Evolutionary conservation across 2,113 vertebrate species (phyloP).

Genomic region (Tragelaphus buxtoni): DNA sequence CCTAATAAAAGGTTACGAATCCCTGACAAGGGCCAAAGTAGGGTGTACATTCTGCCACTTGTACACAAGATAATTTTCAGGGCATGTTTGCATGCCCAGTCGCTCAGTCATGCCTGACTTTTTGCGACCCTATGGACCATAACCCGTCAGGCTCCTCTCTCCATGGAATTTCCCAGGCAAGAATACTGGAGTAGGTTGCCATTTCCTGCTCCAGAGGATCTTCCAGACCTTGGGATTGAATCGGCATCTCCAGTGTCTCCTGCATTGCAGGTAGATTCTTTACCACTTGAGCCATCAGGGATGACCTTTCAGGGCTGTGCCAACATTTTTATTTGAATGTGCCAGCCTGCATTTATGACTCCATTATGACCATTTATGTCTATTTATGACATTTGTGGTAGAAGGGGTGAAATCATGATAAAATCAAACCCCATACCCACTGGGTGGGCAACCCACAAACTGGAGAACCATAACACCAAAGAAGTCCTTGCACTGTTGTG

Average conservation of each 20-base stretch:
- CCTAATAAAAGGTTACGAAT: not conserved
- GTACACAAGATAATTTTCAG: not conserved
- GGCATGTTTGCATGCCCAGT: not conserved
- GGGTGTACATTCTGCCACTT: fast-evolving
- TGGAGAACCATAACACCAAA: not conserved
- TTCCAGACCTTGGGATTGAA: not conserved
- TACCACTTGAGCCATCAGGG: not conserved
- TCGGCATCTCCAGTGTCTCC: not conserved
- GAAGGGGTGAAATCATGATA: not conserved
- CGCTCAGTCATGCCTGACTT: fast-evolving
- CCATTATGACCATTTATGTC: too few species aligned
- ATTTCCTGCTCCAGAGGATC: not conserved
- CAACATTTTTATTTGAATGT: not conserved
- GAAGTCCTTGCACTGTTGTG: not conserved
- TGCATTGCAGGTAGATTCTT: not conserved
- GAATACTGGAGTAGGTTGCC: not conserved
- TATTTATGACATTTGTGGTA: not conserved
- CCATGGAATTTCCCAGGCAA: not conserved
- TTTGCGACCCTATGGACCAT: not conserved
- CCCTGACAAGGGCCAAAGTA: not conserved
- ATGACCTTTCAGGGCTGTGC: not conserved
- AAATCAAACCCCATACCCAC: not conserved
- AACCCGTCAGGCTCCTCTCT: not conserved
- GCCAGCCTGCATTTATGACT: not conserved
- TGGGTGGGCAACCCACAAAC: not conserved